Evolutionary conservation across 2,888 invertebrate genomes (phyloP).

Genomic region (Trachelus troglodyta): DNA sequence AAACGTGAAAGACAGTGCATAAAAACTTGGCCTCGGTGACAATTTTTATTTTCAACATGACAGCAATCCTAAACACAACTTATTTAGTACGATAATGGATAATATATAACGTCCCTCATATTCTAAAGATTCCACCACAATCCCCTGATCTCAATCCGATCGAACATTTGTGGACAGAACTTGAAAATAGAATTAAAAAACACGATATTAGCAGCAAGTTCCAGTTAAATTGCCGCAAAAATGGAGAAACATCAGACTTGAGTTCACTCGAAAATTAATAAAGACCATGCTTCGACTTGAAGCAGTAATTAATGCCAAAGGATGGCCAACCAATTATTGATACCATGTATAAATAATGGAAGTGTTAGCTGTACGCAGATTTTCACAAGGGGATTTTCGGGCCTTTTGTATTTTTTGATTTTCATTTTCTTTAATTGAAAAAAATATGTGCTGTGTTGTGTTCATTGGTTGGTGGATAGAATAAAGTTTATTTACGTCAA

Average conservation of each 20-base stretch:
- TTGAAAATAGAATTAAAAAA: not conserved
- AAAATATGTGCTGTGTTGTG: no score
- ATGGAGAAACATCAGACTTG: not conserved
- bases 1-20: conserved; percentile 6
- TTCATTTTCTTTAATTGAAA: no score
- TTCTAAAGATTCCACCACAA: no score
- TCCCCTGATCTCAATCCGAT: not conserved
- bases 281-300: conserved; percentile 11
- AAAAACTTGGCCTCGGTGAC: not conserved
- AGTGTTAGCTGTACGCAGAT: no score
- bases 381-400: no score
- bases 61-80: conserved; percentile 9
- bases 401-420: no score
- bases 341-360: no score
- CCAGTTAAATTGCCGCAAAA: not conserved
- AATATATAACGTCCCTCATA: no score
- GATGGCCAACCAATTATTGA: conserved; percentile 10
- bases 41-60: conserved; percentile 7
- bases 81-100: not conserved
- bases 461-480: no score
- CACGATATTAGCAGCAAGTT: not conserved
- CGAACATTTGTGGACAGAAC: not conserved
- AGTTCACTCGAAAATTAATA: conserved; percentile 10
- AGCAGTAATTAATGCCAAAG: conserved; percentile 9
- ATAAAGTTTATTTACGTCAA: no score